Percentiles rank a stretch among this genome's conserved stretches.
These are phyloP conservation scores for Pelmatolapia mariae DNA, from an alignment of 2,113 vertebrate genomes.

Conservation along the genomic window DNA sequence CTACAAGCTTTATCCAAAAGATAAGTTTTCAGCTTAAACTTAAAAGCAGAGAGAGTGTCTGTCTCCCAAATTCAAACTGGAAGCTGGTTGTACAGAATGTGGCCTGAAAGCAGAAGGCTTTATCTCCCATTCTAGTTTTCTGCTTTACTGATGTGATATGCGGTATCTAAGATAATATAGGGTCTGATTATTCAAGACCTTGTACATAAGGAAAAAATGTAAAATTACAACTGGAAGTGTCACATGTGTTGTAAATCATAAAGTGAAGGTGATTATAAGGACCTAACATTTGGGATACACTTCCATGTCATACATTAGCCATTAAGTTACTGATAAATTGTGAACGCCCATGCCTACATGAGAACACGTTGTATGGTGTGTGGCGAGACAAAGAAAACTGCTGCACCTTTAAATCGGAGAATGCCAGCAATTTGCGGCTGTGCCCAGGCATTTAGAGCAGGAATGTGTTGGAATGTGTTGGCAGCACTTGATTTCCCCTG, in stretches of 20 bases:
- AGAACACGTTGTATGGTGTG: not conserved
- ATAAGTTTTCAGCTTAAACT: not conserved
- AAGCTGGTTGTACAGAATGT: not conserved
- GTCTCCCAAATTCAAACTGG: not conserved
- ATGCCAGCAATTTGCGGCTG: constrained; percentile 51
- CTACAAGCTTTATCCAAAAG: not conserved
- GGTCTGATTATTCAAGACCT: not conserved
- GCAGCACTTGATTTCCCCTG: constrained; percentile 38
- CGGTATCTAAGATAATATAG: not conserved
- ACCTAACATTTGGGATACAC: not conserved
- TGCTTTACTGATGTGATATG: not conserved
- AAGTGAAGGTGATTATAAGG: not conserved
- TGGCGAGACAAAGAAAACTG: constrained; percentile 10
- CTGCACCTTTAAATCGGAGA: constrained; percentile 56
- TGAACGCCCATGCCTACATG: not conserved
- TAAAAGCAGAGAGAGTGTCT: not conserved
- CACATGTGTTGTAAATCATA: not conserved
- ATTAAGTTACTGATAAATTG: not conserved
- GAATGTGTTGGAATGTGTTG: constrained; percentile 63
- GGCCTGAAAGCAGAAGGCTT: not conserved
- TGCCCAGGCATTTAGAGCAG: constrained; percentile 50
- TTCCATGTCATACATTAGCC: not conserved
- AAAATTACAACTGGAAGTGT: not conserved
- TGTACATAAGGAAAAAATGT: not conserved
- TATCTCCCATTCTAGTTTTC: not conserved